phyloP scores from a whole-genome alignment of 2,888 invertebrate genomes.

The Pseudococcus longispinus region DNA sequence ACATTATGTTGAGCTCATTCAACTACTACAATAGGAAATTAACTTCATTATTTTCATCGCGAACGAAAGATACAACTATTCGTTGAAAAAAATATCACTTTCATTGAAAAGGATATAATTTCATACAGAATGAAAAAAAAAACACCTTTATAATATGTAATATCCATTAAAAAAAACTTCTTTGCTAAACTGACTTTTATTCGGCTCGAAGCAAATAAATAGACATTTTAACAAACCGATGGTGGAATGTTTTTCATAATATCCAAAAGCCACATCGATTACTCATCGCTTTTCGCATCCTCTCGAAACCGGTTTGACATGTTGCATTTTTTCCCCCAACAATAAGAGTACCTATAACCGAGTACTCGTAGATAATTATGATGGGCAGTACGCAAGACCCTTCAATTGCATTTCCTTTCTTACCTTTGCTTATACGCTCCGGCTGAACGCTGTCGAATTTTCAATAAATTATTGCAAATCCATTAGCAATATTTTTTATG shows the following conservation, averaged over 20 bases:
- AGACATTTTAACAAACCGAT: not conserved
- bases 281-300: constrained; percentile 23
- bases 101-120: not conserved
- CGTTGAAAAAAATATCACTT: not conserved
- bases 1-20: too few relatives aligned
- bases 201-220: not conserved
- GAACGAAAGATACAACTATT: not conserved
- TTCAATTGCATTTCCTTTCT: constrained; percentile 34
- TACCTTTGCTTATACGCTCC: not conserved
- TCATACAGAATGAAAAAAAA: not conserved
- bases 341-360: not conserved
- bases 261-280: constrained; percentile 1
- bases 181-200: not conserved
- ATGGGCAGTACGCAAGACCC: constrained; percentile 19
- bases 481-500: constrained; percentile 30
- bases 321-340: constrained; percentile 11
- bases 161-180: not conserved
- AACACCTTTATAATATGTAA: not conserved
- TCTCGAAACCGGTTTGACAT: constrained; percentile 14
- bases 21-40: not conserved
- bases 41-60: not conserved
- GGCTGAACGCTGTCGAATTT: constrained; percentile 28
- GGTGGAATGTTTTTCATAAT: not conserved
- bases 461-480: constrained; percentile 17
- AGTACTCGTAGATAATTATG: not conserved